Evolutionary conservation across 2,888 invertebrate species (phyloP).

Genomic region (Schizotus pectinicornis): DNA sequence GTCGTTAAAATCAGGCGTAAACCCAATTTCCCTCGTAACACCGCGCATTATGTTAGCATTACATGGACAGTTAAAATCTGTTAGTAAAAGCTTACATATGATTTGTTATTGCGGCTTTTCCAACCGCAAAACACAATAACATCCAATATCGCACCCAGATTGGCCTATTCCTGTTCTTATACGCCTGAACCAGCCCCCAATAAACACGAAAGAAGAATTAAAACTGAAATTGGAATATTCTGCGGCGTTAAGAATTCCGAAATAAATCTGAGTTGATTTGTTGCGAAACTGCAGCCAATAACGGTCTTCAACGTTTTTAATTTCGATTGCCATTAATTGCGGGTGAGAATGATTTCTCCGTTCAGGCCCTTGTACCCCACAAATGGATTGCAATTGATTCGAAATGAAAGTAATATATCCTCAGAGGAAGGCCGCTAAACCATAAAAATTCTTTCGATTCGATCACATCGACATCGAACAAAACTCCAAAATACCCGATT

Average conservation of each 20-base stretch:
- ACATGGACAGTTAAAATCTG: constrained; percentile 59
- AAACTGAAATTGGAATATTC: background rate
- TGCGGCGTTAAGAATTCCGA: constrained; percentile 16
- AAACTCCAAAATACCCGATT: no score
- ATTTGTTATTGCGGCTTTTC: constrained; percentile 58
- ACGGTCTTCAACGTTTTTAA: constrained; percentile 56
- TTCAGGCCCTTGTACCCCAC: constrained; percentile 28
- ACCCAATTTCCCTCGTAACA: constrained; percentile 58
- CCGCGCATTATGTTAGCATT: constrained; percentile 58
- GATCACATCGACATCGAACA: no score
- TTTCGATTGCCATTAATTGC: constrained; percentile 59
- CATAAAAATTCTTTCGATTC: constrained; percentile 54
- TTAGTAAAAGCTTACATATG: constrained; percentile 59
- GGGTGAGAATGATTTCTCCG: constrained; percentile 50
- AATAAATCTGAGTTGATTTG: constrained; percentile 35
- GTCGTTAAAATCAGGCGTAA: constrained; percentile 56
- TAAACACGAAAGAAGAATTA: background rate
- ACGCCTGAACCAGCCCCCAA: background rate
- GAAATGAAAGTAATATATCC: constrained; percentile 60
- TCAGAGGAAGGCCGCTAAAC: constrained; percentile 52
- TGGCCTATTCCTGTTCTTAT: constrained; percentile 18
- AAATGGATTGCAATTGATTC: constrained; percentile 56
- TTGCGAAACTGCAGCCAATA: constrained; percentile 40
- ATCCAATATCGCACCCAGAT: constrained; percentile 43
- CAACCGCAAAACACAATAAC: constrained; percentile 52